Evolutionary conservation across 2,797 vertebrate species (phyloP), one percentile per base, ranked within the genome.

Genomic region (Chaetodon trifasciatus): DNA sequence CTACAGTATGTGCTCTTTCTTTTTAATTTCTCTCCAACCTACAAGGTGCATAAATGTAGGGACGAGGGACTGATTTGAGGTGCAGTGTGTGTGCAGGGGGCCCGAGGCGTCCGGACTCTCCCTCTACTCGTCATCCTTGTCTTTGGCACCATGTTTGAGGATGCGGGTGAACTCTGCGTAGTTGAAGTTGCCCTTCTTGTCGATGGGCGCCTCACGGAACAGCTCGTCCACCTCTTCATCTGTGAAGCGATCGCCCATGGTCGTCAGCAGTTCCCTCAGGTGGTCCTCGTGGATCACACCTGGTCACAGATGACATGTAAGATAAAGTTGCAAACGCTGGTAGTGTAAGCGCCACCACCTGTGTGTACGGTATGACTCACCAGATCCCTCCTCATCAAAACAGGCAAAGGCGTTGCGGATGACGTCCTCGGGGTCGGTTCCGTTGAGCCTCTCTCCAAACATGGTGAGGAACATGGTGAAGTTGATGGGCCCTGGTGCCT

Each of bases 381-480:
- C 98, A 86, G 97, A 96, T 0, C 97, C 98, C 62, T 99, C 98
- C 91, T 99, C 98, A 0, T 99, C 98, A 0, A 99, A 99, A 93
- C 98, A 99, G 91, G 98, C 98, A 0, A 99, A 99, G 90, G 98
- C 98, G 0, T 99, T 99, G 86, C 98, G 96, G 91, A 99, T 99
- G 79, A 99, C 98, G 0, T 99, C 98, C 90, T 99, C 98, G 0
- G 98, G 98, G 92, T 99, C 98, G 0, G 98, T 99, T 68, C 98
- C 98, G 0, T 99, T 99, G 76, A 99, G 96, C 90, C 98, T 96
- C 90, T 99, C 98, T 84, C 98, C 98, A 0, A 99, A 99, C 98
- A 99, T 99, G 78, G 98, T 99, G 91, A 99, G 97, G 94, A 99
- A 99, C 98, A 99, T 99, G 86, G 98, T 99, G 95, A 99, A 99